Evolutionary conservation across 2,888 invertebrate genomes (phyloP), one percentile per base, ranked within the genome.

Genomic region (Physocephala rufipes): DNA sequence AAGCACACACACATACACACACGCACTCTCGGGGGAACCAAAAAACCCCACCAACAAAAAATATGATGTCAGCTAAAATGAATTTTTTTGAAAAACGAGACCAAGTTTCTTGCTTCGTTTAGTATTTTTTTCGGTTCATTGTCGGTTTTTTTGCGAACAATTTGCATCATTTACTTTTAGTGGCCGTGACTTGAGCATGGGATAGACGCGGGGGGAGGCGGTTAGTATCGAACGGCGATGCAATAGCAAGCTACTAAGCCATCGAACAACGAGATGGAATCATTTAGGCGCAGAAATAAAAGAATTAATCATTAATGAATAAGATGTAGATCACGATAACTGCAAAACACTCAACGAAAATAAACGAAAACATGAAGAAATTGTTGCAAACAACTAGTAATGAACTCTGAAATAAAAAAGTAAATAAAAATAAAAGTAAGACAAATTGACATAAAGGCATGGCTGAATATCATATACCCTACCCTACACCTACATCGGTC

Each of bases 1-100:
- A 26, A 49, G 9, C 1, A 9, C 16, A 19, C 9, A 28, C 12
- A 63, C 63, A 45, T 63, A 24, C 45, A 47, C 63, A 47, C 45
- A 63, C 47, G 51, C 49, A 51, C 28, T 36, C 5, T 36, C 5
- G 49, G 19, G 51, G 28, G 65, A 66, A 55, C 1, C 13, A 45
- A 24, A 58, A 49, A 64, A 26, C 28, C 28, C 26, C 2, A 2
- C 5, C 13, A 5, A 13, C 49, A 49, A 28, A 65, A 51, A 65
- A 21, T 66, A 58, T 67, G 67, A 67, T 67, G 67, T 67, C 67
- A 67, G 67, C 67, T 67, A 26, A 67, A 67, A 58, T 58, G 55
- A 58, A 58, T 58, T 67, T n/a, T n/a, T 67, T 58, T 58, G 58
- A 67, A 67, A 55, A 67, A 45, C 58, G 55, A 55, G 58, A 53